These are phyloP conservation scores for Drosophila buzzatii DNA, from an alignment of 2,888 invertebrate genomes.

Conservation along the genomic window DNA sequence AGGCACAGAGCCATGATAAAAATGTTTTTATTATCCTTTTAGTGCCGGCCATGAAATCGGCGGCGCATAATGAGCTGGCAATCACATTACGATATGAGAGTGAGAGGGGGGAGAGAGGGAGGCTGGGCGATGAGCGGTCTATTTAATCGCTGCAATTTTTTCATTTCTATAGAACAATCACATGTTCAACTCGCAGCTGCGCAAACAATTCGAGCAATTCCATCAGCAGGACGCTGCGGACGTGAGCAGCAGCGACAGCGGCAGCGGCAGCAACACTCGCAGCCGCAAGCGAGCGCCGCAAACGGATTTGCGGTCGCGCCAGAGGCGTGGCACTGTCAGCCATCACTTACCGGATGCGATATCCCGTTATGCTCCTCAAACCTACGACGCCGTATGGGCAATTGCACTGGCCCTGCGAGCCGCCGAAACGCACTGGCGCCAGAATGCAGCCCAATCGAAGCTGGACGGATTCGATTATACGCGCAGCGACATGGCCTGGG, in stretches of 20 bases:
- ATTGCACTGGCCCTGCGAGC: conserved; percentile 91
- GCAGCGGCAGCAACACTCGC: conserved; percentile 10
- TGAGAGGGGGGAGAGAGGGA: background rate
- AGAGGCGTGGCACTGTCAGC: conserved; percentile 49
- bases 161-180: conserved; percentile 82
- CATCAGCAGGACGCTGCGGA: conserved; percentile 57
- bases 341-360: conserved; percentile 78
- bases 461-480: conserved; percentile 90
- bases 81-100: conserved; percentile 64
- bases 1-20: conserved; percentile 43
- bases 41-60: conserved; percentile 62
- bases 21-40: conserved; percentile 61
- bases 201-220: conserved; percentile 80
- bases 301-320: conserved; percentile 46
- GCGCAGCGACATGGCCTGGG: conserved; percentile 90
- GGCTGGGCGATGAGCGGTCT: conserved; percentile 36
- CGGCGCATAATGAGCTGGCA: conserved; percentile 66
- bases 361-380: conserved; percentile 91
- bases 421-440: conserved; percentile 88
- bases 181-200: conserved; percentile 83
- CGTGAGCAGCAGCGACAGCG: conserved; percentile 4
- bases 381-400: conserved; percentile 96
- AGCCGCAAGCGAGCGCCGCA: conserved; percentile 54
- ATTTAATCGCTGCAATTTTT: conserved; percentile 73
- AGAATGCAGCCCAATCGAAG: conserved; percentile 81